A percentile compares a stretch with the other conserved stretches of the same genome.
These are phyloP conservation scores for Trachelipus rathkii DNA, from an alignment of 1,140 invertebrate genomes.

Conservation along the genomic window DNA sequence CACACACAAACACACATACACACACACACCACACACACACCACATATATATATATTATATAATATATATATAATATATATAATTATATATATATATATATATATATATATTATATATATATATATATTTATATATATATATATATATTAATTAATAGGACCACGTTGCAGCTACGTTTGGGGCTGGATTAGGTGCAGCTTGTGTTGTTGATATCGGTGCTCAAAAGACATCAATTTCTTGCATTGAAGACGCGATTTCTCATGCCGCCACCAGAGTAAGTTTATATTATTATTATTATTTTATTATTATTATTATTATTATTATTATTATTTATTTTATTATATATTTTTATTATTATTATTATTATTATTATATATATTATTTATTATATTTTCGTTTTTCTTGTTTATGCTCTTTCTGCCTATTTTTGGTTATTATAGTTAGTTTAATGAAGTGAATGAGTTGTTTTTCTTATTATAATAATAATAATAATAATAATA, in stretches of 20 bases:
- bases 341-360: too few relatives aligned
- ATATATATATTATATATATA: constrained; percentile 21
- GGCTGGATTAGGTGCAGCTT: constrained; percentile 82
- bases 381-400: too few relatives aligned
- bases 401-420: too few relatives aligned
- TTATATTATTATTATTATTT: not conserved
- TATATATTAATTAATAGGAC: constrained; percentile 57
- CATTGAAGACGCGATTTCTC: constrained; percentile 92
- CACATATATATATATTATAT: not conserved
- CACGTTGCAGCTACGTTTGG: constrained; percentile 92
- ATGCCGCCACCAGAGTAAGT: constrained; percentile 67
- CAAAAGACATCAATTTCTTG: constrained; percentile 93
- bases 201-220: constrained; percentile 91
- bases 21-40: too few relatives aligned
- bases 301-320: too few relatives aligned
- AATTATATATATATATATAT: constrained; percentile 18
- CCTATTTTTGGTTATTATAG: too few relatives aligned
- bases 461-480: too few relatives aligned
- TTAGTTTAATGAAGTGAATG: too few relatives aligned
- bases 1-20: too few relatives aligned
- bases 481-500: too few relatives aligned
- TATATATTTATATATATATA: constrained; percentile 30
- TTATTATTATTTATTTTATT: too few relatives aligned
- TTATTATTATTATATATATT: too few relatives aligned
- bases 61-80: constrained; percentile 16